A percentile compares a stretch with the other conserved stretches of the same genome.
These are phyloP conservation scores for Artemia sinica DNA, from an alignment of 2,888 invertebrate species.

Conservation along the genomic window DNA sequence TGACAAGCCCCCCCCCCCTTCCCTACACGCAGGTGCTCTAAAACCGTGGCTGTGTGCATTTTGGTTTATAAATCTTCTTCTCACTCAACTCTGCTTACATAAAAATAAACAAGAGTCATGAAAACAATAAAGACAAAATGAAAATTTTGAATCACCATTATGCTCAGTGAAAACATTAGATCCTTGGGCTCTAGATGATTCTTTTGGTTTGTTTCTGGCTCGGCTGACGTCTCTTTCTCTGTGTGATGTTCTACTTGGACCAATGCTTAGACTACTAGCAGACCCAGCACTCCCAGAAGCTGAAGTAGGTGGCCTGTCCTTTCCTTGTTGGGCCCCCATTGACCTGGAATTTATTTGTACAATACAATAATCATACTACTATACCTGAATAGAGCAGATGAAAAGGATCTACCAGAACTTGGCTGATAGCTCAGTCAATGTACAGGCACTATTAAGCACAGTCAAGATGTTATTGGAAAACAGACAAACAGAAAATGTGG, in stretches of 20 bases:
- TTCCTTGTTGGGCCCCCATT: constrained; percentile 87
- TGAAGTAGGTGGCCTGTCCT: constrained; percentile 40
- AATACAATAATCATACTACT: no score
- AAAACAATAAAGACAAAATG: constrained; percentile 17
- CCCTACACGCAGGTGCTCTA: no score
- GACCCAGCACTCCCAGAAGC: constrained; percentile 28
- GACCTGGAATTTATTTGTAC: no score
- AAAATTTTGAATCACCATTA: constrained; percentile 50
- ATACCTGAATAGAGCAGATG: no score
- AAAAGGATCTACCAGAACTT: no score
- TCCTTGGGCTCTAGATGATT: constrained; percentile 48
- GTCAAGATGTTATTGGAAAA: no score
- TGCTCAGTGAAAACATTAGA: constrained; percentile 88
- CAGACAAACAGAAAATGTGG: no score
- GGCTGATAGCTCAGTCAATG: no score
- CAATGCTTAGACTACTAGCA: constrained; percentile 17
- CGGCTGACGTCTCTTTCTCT: constrained; percentile 21
- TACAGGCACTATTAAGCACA: no score
- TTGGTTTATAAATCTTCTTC: no score
- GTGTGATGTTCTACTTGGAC: constrained; percentile 16
- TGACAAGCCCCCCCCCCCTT: no score
- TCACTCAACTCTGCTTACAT: not conserved
- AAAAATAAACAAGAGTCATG: constrained; percentile 11
- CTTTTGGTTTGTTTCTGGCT: constrained; percentile 15
- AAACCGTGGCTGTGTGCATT: no score